Percentiles rank a stretch among this genome's conserved stretches.
Evolutionary conservation across 2,888 invertebrate genomes (phyloP).

Genomic region (Troides oblongomaculatus): DNA sequence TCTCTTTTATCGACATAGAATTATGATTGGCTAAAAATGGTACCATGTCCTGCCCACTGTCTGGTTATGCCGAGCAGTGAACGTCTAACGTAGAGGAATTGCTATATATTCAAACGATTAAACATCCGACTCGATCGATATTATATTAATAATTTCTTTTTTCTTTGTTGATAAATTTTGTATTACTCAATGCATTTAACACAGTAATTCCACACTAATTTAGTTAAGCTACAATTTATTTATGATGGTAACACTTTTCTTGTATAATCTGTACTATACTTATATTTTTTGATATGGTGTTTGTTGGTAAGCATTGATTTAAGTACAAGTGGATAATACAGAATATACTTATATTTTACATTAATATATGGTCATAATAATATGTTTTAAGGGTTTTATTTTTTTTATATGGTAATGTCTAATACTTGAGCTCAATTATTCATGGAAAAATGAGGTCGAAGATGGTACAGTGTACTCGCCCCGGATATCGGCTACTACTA

Average conservation of each 20-base stretch:
- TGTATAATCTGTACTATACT: slow-evolving; percentile 20
- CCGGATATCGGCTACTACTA: too few relatives aligned
- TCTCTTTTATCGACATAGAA: slow-evolving; percentile 8
- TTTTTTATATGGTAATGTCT: neutral
- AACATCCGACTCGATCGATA: too few relatives aligned
- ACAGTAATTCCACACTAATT: slow-evolving; percentile 19
- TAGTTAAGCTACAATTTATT: slow-evolving; percentile 19
- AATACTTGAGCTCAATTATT: too few relatives aligned
- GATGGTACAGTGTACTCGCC: too few relatives aligned
- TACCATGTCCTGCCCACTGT: neutral
- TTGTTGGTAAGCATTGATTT: slow-evolving; percentile 5
- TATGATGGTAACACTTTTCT: slow-evolving; percentile 11
- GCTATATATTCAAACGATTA: neutral
- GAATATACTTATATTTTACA: slow-evolving; percentile 9
- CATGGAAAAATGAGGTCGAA: too few relatives aligned
- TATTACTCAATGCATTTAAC: slow-evolving; percentile 27
- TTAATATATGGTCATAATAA: slow-evolving; percentile 23
- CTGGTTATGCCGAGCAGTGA: neutral
- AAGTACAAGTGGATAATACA: slow-evolving; percentile 22
- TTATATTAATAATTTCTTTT: neutral
- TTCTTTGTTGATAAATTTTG: slow-evolving; percentile 1
- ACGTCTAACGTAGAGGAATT: neutral
- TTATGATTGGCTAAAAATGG: neutral
- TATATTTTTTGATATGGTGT: too few relatives aligned
- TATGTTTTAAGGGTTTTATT: neutral